phyloP scores from a whole-genome alignment of 1,140 invertebrate species.

The Andrena cerasifolii region DNA sequence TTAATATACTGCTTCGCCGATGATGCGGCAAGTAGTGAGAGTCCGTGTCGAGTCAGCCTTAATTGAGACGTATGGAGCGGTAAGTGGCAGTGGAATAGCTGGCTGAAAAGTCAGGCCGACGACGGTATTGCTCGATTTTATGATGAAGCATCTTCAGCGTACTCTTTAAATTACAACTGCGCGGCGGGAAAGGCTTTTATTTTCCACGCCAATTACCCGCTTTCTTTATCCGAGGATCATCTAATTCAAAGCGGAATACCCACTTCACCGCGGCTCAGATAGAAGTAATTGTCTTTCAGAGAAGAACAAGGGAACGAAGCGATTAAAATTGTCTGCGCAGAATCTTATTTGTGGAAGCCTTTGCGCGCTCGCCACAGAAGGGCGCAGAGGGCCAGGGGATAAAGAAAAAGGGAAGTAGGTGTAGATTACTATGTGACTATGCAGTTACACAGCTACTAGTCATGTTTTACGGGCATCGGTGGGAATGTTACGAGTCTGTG shows the following conservation, averaged over 20 bases:
- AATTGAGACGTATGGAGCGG: constrained; percentile 75
- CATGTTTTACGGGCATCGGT: constrained; percentile 53
- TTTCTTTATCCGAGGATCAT: constrained; percentile 4
- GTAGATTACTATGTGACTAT: constrained; percentile 7
- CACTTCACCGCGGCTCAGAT: no score
- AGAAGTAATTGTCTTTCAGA: background rate
- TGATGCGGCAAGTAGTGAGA: constrained; percentile 51
- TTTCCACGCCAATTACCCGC: background rate
- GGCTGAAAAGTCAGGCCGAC: constrained; percentile 56
- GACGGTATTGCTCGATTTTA: constrained; percentile 28
- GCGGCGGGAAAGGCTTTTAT: constrained; percentile 2
- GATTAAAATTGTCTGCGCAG: constrained; percentile 27
- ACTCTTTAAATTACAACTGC: constrained; percentile 65
- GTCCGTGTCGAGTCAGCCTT: constrained; percentile 58
- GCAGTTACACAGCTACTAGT: constrained; percentile 22
- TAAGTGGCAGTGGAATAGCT: constrained; percentile 72
- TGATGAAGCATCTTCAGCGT: constrained; percentile 42
- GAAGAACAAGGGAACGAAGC: background rate
- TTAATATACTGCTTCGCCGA: constrained; percentile 39
- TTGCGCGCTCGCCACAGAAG: background rate
- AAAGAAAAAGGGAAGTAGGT: constrained; percentile 19
- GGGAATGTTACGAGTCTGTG: constrained; percentile 64
- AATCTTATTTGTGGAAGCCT: constrained; percentile 38
- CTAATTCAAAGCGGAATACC: background rate
- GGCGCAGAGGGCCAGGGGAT: background rate